These are phyloP conservation scores for Drosophila meridionalis DNA, from an alignment of 2,888 invertebrate species.

Conservation along the genomic window DNA sequence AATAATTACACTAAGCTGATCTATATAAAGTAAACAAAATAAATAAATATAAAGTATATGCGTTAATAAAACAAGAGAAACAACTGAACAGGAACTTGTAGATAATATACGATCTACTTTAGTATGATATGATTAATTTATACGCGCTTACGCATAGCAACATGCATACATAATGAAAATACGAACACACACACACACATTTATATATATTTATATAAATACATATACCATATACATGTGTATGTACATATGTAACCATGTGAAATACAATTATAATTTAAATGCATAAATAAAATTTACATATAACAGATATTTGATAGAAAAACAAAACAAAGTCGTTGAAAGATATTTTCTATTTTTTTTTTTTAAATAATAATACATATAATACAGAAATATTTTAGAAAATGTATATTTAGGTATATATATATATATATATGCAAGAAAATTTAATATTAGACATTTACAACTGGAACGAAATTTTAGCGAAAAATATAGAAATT, in stretches of 20 bases:
- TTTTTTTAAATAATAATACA: not conserved
- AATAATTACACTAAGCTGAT: constrained; percentile 61
- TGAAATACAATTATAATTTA: constrained; percentile 50
- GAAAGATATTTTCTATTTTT: not conserved
- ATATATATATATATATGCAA: no score
- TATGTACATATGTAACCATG: constrained; percentile 51
- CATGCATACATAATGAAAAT: constrained; percentile 51
- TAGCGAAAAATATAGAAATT: not conserved
- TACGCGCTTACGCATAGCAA: constrained; percentile 74
- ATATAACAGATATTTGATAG: constrained; percentile 58
- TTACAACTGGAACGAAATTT: not conserved
- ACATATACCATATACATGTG: constrained; percentile 49
- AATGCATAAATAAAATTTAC: constrained; percentile 63
- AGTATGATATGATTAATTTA: constrained; percentile 65
- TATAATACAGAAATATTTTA: not conserved
- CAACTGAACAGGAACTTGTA: constrained; percentile 70
- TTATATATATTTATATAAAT: constrained; percentile 26
- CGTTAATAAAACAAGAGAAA: constrained; percentile 62
- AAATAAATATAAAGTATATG: constrained; percentile 39
- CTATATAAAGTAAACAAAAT: constrained; percentile 43
- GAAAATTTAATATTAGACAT: not conserved
- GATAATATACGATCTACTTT: constrained; percentile 73
- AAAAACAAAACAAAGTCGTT: constrained; percentile 16
- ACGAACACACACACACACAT: constrained; percentile 27
- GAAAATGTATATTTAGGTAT: not conserved